Conservation (phyloP, 2,888 invertebrate genomes). For the Drosophila kuntzei region DNA sequence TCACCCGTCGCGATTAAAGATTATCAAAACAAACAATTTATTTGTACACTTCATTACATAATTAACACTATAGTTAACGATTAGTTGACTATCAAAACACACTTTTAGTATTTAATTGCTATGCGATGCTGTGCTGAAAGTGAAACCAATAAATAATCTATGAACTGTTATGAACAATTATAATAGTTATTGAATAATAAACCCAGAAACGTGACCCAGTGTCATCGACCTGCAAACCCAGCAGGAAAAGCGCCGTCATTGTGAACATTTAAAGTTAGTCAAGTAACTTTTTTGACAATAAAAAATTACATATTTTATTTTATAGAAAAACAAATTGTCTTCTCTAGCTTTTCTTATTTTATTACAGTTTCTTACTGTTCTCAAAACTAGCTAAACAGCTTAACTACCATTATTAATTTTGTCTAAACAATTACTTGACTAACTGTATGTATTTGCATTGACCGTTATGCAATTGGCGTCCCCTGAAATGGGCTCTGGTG, state of each 20-base stretch:
- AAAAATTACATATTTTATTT: not conserved
- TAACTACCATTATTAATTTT: too few species aligned
- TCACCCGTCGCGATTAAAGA: constrained; percentile 23
- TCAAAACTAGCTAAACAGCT: too few species aligned
- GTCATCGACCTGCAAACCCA: constrained; percentile 31
- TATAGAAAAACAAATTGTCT: not conserved
- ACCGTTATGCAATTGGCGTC: constrained; percentile 29
- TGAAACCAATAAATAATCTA: constrained; percentile 15
- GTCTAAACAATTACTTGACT: not conserved
- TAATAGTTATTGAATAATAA: constrained; percentile 3
- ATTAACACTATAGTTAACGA: not conserved
- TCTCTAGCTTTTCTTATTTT: too few species aligned
- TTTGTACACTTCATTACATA: not conserved
- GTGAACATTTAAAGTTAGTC: constrained; percentile 1
- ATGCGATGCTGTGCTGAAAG: constrained; percentile 43
- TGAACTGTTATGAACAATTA: constrained; percentile 3
- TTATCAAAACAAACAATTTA: constrained; percentile 13
- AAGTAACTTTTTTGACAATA: not conserved
- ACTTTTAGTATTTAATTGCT: not conserved
- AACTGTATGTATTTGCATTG: constrained; percentile 5
- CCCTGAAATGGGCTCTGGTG: constrained; percentile 31
- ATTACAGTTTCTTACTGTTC: too few species aligned
- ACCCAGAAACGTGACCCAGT: constrained; percentile 44
- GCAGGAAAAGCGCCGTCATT: constrained; percentile 29
- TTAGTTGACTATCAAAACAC: not conserved